Base-by-base conservation (phyloP, 2,888 invertebrate genomes). In the Abrostola triplasia region DNA sequence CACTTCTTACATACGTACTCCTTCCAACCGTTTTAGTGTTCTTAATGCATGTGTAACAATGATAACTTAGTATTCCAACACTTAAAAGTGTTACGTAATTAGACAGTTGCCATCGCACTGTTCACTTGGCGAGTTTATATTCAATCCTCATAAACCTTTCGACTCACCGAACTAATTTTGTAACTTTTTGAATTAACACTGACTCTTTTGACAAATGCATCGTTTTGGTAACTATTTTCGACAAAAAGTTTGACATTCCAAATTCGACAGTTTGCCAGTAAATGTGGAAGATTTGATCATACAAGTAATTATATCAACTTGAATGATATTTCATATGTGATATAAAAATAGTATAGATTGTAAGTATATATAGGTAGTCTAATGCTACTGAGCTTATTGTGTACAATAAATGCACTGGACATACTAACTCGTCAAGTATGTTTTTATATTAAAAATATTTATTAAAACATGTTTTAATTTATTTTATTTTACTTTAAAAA, bases 251-350 rank as follows among this genome's bases (percentile, higher is more conserved):
- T 87, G 88, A 90, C 88, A 84, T 84, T 85, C 86, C 84, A 84
- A 79, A 83, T 79, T 86, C 82, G 83, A 87, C 85, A 87, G 88
- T 89, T 90, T 88, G 86, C 88, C 83, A 81, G 76, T 84, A 76
- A 79, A 82, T 67, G 77, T 76, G 77, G 75, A 88, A 90, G 89
- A 88, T 91, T 90, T 90, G 76, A 86, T 83, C 79, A 81, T 86
- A 80, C 86, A 88, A 88, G 83, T 89, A 87, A 56, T 61, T 67
- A 71, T 89, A 88, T 91, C 87, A 88, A 89, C 85, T 85, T 89
- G 87, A 88, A 92, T 92, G 92, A 91, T 92, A 90, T 89, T 90
- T 91, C 89, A 90, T 90, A 90, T 94, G 94, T 94, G 94, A 94
- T 94, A 94, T 94, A 93, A 88, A 86, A 64, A 77, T 93, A 92